Evolutionary conservation across 2,113 vertebrate species (phyloP), one percentile per base, ranked within the genome.

Genomic region (Odontophorus gujanensis): DNA sequence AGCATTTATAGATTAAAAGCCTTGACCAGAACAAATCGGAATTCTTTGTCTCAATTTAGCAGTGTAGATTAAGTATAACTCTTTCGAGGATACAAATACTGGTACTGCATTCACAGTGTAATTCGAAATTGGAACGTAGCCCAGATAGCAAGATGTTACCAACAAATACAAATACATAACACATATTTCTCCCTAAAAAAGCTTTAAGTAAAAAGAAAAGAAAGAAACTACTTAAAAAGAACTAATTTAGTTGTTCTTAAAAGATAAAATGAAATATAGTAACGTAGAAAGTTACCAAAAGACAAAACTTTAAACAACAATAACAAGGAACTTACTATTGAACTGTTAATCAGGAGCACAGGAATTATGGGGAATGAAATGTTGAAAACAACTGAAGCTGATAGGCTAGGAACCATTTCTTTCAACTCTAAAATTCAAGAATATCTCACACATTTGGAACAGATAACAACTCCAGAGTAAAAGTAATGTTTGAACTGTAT

Each of bases 1-100:
- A 93, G 32, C 87, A 74, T 51, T 92, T 85, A 77, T 30, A 91
- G 45, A 95, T 89, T 92, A 93, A 95, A 95, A 95, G 79, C 85
- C 72, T 92, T 77, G 75, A 71, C 59, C 87, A 80, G 92, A 91
- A 77, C 81, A 92, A 80, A 91, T 28, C 68, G 47, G 43, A 92
- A 83, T 48, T 85, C 30, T 75, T 93, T 73, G n/a, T 75, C 68
- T 93, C 76, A 83, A 83, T 94, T 91, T 91, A 96, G 73, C 85
- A 81, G 65, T 0, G 1, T 82, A 78, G 42, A 85, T 71, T 71
- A 94, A 89, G 51, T 71, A 58, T 62, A 87, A 22, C 7, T 87
- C 72, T 68, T 90, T 62, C 58, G 89, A 89, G 74, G 69, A 72
- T 25, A 87, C 1, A 2, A 85, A 80, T 55, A 91, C 45, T 55